phyloP scores from a whole-genome alignment of 2,797 vertebrate genomes.

The Chromobotia macracanthus region DNA sequence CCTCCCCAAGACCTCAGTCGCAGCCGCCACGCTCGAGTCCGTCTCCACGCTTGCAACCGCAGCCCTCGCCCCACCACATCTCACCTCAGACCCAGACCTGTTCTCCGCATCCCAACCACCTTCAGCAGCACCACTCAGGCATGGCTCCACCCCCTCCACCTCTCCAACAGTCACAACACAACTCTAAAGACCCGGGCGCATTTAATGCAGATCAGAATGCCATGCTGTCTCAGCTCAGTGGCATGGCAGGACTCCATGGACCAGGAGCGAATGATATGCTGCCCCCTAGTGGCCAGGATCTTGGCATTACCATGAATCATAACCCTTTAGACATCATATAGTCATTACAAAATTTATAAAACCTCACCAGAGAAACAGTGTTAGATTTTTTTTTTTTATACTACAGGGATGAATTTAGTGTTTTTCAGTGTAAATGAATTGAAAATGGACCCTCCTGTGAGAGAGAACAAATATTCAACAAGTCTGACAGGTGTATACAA shows the following conservation, averaged over 20 bases:
- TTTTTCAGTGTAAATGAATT: slow-evolving; percentile 83
- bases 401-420: slow-evolving; percentile 87
- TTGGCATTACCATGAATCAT: slow-evolving; percentile 89
- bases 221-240: slow-evolving; percentile 93
- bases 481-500: slow-evolving; percentile 80
- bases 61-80: slow-evolving; percentile 94
- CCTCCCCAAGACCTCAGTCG: slow-evolving; percentile 93
- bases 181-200: slow-evolving; percentile 91
- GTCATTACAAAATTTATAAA: slow-evolving; percentile 77
- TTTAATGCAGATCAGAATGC: slow-evolving; percentile 91
- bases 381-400: slow-evolving; percentile 69
- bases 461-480: slow-evolving; percentile 81
- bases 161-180: slow-evolving; percentile 84
- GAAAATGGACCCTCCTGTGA: slow-evolving; percentile 83
- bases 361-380: slow-evolving; percentile 78
- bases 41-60: slow-evolving; percentile 89
- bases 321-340: slow-evolving; percentile 94
- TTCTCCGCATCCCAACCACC: slow-evolving; percentile 89
- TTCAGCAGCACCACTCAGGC: slow-evolving; percentile 79
- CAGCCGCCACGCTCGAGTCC: slow-evolving; percentile 97
- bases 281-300: slow-evolving; percentile 85
- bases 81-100: slow-evolving; percentile 96
- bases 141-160: too few species aligned
- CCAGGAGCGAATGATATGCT: slow-evolving; percentile 85
- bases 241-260: slow-evolving; percentile 91